Conservation (phyloP, 2,797 vertebrate genomes). For the Alosa sapidissima region DNA sequence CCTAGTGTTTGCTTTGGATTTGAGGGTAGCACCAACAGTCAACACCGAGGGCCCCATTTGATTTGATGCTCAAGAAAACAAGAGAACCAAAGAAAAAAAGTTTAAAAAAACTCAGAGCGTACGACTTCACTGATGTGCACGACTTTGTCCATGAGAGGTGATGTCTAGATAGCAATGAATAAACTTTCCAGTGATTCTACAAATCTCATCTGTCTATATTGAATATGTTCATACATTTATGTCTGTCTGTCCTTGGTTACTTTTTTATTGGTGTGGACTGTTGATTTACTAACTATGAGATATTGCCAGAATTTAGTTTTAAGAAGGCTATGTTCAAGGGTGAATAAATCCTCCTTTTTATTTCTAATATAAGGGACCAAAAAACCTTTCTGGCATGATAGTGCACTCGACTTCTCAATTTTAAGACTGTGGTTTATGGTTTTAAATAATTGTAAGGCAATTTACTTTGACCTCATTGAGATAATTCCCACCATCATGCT, state of each 20-base stretch:
- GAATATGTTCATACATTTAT: conserved; percentile 30
- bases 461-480: conserved; percentile 48
- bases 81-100: conserved; percentile 30
- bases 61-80: conserved; percentile 21
- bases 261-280: neutral
- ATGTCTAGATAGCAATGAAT: conserved; percentile 36
- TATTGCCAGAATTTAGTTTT: conserved; percentile 3
- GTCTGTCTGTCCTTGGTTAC: neutral
- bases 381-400: conserved; percentile 43
- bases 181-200: conserved; percentile 34
- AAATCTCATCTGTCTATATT: conserved; percentile 21
- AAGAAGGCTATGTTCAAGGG: neutral
- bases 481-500: conserved; percentile 44
- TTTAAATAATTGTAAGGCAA: conserved; percentile 41
- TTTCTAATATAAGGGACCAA: conserved; percentile 21
- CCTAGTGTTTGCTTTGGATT: neutral
- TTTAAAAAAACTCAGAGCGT: conserved; percentile 24
- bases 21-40: neutral
- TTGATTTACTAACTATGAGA: neutral
- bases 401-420: conserved; percentile 35
- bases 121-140: conserved; percentile 19
- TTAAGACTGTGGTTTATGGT: conserved; percentile 29
- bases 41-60: neutral
- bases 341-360: conserved; percentile 10
- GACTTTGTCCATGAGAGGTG: neutral